Conservation (phyloP, 2,113 vertebrate genomes). For the Bufo gargarizans region DNA sequence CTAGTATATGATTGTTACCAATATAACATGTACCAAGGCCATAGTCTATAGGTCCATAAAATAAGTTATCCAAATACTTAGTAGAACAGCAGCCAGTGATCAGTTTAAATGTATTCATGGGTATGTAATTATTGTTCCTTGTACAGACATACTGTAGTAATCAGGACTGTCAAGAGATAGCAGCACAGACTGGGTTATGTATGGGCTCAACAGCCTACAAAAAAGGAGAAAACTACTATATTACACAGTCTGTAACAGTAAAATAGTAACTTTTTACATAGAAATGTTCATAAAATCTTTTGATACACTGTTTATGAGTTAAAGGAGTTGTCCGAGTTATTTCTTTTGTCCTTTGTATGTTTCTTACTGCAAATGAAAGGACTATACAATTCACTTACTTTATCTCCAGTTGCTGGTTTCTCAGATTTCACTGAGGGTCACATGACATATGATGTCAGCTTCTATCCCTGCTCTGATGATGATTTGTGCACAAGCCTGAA, state of each 20-base stretch:
- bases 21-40: background rate
- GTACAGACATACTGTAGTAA: background rate
- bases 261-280: background rate
- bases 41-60: background rate
- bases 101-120: background rate
- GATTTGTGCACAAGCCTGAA: too few relatives aligned
- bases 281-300: slow-evolving; percentile 9
- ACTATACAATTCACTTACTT: too few relatives aligned
- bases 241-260: background rate
- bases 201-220: background rate
- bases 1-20: background rate
- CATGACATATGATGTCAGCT: too few relatives aligned
- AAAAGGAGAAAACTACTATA: background rate
- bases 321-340: too few relatives aligned
- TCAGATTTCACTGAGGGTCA: too few relatives aligned
- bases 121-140: background rate
- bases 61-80: background rate
- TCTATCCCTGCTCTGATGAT: too few relatives aligned
- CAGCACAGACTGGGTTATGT: background rate
- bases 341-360: too few relatives aligned
- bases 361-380: too few relatives aligned
- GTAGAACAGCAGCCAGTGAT: background rate
- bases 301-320: slow-evolving; percentile 29
- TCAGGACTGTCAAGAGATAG: background rate
- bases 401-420: too few relatives aligned